These are phyloP conservation scores for Arremon brunneinucha DNA, from an alignment of 2,797 vertebrate genomes.

Conservation along the genomic window DNA sequence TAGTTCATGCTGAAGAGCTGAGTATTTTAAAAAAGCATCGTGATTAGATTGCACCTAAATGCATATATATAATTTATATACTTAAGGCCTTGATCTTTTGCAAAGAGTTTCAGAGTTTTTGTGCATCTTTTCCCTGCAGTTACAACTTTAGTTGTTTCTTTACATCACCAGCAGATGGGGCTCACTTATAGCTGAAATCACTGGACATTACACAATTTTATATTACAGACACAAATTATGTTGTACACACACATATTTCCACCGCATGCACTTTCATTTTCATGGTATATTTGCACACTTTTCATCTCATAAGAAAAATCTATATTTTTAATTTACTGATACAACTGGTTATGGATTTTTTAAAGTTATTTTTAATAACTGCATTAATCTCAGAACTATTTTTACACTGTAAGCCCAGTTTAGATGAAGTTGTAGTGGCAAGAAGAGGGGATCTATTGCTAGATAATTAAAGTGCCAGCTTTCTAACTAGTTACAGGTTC, in stretches of 20 bases:
- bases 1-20: neutral
- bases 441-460: neutral
- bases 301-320: neutral
- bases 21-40: neutral
- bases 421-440: neutral
- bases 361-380: neutral
- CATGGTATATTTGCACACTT: neutral
- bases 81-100: neutral
- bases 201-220: neutral
- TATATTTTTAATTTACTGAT: slow-evolving; percentile 3
- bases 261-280: neutral
- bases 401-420: neutral
- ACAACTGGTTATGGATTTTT: neutral
- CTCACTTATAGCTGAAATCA: slow-evolving; percentile 69
- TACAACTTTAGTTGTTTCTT: slow-evolving; percentile 14
- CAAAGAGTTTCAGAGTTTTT: neutral
- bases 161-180: slow-evolving; percentile 73
- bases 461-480: neutral
- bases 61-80: neutral
- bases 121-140: neutral
- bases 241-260: neutral
- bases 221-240: neutral
- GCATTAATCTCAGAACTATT: neutral
- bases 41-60: neutral
- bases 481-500: neutral